Base-by-base conservation (phyloP, 2,888 invertebrate genomes). In the Digitonthophagus gazella region DNA sequence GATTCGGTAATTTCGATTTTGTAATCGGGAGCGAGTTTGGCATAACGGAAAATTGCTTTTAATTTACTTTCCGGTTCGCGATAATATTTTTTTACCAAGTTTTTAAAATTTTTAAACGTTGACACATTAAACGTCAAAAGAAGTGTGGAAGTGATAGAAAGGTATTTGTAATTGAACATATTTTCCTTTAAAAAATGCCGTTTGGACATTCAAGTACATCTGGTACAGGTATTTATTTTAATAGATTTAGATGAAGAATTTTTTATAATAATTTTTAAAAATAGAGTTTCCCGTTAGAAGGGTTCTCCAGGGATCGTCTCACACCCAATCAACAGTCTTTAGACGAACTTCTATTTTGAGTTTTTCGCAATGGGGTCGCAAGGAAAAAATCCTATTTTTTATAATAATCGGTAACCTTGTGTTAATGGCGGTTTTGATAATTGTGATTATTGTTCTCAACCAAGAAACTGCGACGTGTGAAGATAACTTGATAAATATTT, bases 271-370 rank as follows among this genome's bases (percentile, higher is more conserved):
- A n/a, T n/a, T 44, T 44, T 44, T 44, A 44, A 2, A 11, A 2
- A 44, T 5, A 44, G 28, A 44, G 11, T 44, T 44, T 44, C 28
- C 28, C 8, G 11, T 44, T 2, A 44, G 28, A 44, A 44, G 28
- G 11, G 8, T 11, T 44, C 28, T 44, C 11, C 2, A 6, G 6
- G 28, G 28, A 3, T 6, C 28, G 28, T 6, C 3, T 44, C 11
- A 44, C 11, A 8, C 28, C 28, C 8, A 11, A 61, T 61, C 61
- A 14, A 22, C 14, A 61, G 18, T 20, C 18, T 65, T 65, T 75
- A 73, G 20, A 16, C 16, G 15, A n/a, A 14, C 14, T 15, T 58
- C 18, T 15, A 58, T 58, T 15, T 58, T 58, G 16, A 58, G 58
- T 58, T 19, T 58, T 58, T 58, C 55, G 58, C 16, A 15, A 16